Base-by-base conservation (phyloP, 2,797 vertebrate species). In the Phoeniculus purpureus region DNA sequence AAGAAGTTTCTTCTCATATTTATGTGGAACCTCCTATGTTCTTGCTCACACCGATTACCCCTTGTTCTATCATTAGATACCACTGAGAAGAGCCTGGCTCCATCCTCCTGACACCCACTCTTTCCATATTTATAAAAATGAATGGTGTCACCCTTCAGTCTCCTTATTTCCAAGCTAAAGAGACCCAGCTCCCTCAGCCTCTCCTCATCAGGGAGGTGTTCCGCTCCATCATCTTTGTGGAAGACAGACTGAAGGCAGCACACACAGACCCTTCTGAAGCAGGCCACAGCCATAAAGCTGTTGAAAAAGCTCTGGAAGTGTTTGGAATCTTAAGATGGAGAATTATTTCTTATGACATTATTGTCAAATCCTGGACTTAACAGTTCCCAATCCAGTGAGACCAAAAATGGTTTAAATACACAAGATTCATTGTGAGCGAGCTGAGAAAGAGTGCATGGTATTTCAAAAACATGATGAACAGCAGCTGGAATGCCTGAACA, bases 341-440 rank as follows among this genome's bases (percentile, higher is more conserved):
- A 65, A 60, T 12, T 32, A 43, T 29, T 71, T 59, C 45, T 60
- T 29, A 45, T 0, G 5, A 45, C 5, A 51, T 34, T 84, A 48
- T 71, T 76, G 64, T 77, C 21, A 89, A 75, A 10, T 61, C 23
- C 61, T 6, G 6, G n/a, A 91, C 7, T 48, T 60, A 60, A 67
- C 26, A 40, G 56, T 82, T 91, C 60, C 29, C 18, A 81, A 67
- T 32, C 12, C 20, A 62, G 8, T 12, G 14, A 82, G 22, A 87
- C 29, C 67, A 91, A 87, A 89, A 91, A 85, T 25, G 26, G 37
- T 70, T 87, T 89, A 78, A 93, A 91, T 25, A 23, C 9, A 40
- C 11, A 59, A 65, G n/a, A 89, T 32, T 34, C 23, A 55, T 15
- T 23, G 55, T 5, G 8, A 72, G 13, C 23, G 87, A 29, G 87